A percentile compares a stretch with the other conserved stretches of the same genome.
These are phyloP conservation scores for Stegodyphus mimosarum DNA, from an alignment of 1,140 invertebrate genomes.

Conservation along the genomic window DNA sequence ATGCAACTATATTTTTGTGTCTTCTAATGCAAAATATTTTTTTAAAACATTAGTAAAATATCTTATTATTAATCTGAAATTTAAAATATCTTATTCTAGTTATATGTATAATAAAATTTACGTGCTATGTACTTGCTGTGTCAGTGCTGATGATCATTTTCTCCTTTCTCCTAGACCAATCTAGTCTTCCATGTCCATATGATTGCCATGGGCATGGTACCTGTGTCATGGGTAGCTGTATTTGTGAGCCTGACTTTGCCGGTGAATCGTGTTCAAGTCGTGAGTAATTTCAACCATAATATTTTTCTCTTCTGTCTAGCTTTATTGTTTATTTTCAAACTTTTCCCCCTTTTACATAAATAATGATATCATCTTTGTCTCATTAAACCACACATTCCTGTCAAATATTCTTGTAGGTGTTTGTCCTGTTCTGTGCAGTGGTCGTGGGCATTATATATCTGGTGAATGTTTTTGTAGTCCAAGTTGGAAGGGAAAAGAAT, in stretches of 20 bases:
- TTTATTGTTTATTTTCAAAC: too few species aligned
- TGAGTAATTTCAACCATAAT: slow-evolving; percentile 71
- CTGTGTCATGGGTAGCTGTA: slow-evolving; percentile 93
- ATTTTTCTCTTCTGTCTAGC: too few species aligned
- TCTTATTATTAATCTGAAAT: too few species aligned
- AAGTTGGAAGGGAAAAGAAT: slow-evolving; percentile 96
- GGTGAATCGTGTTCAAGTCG: slow-evolving; percentile 92
- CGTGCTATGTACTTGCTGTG: too few species aligned
- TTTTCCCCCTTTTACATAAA: too few species aligned
- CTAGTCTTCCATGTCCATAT: slow-evolving; percentile 78
- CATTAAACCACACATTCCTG: neutral
- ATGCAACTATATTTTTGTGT: too few species aligned
- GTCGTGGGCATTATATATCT: slow-evolving; percentile 93
- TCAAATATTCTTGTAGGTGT: slow-evolving; percentile 75
- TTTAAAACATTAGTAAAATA: too few species aligned
- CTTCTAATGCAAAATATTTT: too few species aligned
- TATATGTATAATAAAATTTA: too few species aligned
- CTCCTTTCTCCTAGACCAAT: slow-evolving; percentile 58
- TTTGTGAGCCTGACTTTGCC: slow-evolving; percentile 94
- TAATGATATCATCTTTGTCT: too few species aligned
- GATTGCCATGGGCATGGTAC: slow-evolving; percentile 95
- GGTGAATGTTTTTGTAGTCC: slow-evolving; percentile 96
- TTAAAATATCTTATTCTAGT: too few species aligned
- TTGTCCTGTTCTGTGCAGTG: slow-evolving; percentile 97
- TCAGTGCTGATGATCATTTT: too few species aligned